These are phyloP conservation scores for Chrysolina americana DNA, from an alignment of 2,888 invertebrate species.

Conservation along the genomic window DNA sequence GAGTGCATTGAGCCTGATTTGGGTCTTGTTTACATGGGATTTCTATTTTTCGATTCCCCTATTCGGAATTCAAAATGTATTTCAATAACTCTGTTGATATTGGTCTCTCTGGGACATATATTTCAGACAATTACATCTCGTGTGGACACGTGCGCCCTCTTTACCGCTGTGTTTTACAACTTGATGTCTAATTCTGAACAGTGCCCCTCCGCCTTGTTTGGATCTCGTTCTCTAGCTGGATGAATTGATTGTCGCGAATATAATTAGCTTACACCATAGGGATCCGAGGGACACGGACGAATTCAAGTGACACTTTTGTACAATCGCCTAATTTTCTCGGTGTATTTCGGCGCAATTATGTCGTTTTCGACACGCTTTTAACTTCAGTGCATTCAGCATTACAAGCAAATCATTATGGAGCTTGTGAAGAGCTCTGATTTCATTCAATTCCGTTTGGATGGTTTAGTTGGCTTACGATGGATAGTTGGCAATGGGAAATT, in stretches of 20 bases:
- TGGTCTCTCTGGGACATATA: constrained; percentile 56
- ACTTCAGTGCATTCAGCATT: constrained; percentile 21
- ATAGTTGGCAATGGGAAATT: neutral
- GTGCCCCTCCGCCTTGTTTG: constrained; percentile 48
- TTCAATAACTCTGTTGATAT: constrained; percentile 64
- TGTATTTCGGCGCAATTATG: constrained; percentile 36
- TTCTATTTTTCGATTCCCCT: constrained; percentile 57
- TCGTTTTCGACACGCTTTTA: constrained; percentile 32
- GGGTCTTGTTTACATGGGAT: constrained; percentile 49
- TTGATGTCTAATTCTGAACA: constrained; percentile 56
- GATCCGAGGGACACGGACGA: constrained; percentile 65
- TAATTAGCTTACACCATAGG: constrained; percentile 62
- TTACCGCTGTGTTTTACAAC: constrained; percentile 58
- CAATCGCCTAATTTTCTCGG: constrained; percentile 62
- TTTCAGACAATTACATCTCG: constrained; percentile 53
- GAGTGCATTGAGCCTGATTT: constrained; percentile 37
- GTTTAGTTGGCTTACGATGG: neutral
- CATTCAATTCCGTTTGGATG: neutral
- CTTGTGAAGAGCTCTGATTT: constrained; percentile 15
- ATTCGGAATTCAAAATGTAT: constrained; percentile 57
- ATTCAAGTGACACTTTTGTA: constrained; percentile 67
- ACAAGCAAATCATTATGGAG: constrained; percentile 16
- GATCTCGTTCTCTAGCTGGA: constrained; percentile 45
- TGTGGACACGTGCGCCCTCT: constrained; percentile 59
- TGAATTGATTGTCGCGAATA: constrained; percentile 63